Conservation (phyloP, 2,113 vertebrate species). For the Clarias batrachus region DNA sequence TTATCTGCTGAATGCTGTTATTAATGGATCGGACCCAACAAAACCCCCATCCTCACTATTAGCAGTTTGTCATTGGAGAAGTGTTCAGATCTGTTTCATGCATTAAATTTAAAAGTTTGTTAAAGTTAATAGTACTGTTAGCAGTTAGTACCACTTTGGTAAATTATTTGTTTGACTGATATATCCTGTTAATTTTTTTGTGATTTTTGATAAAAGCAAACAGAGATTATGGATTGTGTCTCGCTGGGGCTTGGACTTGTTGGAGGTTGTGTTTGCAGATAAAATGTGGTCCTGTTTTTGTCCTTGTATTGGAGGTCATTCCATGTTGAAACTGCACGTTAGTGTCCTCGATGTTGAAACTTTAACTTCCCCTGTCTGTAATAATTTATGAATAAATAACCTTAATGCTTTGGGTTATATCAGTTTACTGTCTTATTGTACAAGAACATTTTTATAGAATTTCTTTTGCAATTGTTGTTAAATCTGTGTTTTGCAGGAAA, state of each 20-base stretch:
- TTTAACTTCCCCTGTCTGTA: neutral
- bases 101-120: neutral
- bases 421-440: neutral
- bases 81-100: neutral
- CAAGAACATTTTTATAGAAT: neutral
- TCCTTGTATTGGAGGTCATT: slow-evolving; percentile 47
- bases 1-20: neutral
- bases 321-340: slow-evolving; percentile 26
- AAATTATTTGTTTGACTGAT: neutral
- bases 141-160: neutral
- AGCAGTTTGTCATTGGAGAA: neutral
- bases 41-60: neutral
- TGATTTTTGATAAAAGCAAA: neutral
- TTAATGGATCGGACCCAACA: neutral
- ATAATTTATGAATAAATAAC: neutral
- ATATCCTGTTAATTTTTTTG: neutral
- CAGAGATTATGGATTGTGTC: neutral
- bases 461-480: neutral
- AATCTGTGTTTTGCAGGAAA: slow-evolving; percentile 66
- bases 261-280: neutral
- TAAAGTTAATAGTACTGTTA: neutral
- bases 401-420: neutral
- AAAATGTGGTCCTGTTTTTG: slow-evolving; percentile 1
- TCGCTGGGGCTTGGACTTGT: neutral
- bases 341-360: slow-evolving; percentile 28